Base-by-base conservation (phyloP, 1,140 invertebrate species). In the Dendroctonus ponderosae region DNA sequence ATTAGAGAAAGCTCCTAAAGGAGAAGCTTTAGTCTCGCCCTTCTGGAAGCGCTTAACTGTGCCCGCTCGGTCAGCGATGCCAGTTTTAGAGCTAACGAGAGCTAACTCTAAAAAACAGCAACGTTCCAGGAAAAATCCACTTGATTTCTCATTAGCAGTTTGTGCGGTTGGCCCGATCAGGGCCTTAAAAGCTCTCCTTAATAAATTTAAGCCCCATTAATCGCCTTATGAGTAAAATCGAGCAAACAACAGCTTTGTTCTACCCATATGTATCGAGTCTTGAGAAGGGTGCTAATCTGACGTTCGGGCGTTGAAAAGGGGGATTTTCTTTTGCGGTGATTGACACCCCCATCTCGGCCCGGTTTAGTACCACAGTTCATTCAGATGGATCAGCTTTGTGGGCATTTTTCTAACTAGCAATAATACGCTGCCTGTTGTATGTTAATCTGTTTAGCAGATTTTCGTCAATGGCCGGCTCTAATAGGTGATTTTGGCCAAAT, bases 351-450 rank as follows among this genome's bases (percentile, higher is more conserved):
- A 57, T 65, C 54, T 48, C 61, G 12, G 12, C 12, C 52, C 37
- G 37, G 38, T 52, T 62, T 62, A 52, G 51, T 63, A 63, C 41
- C 62, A 48, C 44, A 14, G 53, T 57, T 48, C 54, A 65, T 56
- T 65, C 62, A 57, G 5, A 15, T 50, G 57, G 53, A 65, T 65
- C 49, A 65, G 14, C 37, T 41, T 64, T 65, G 44, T 65, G 52
- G 43, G 62, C 43, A 57, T 42, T 56, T 50, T 9, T 65, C 11
- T 46, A 46, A 11, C 8, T 9, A 15, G 38, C 53, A 8, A 56
- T 56, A 56, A 56, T 56, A 56, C 53, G 53, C 70, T 75, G 37
- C 81, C 80, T 42, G 26, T 64, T 43, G 51, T 60, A 14, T 12
- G 26, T 37, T 57, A 37, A 60, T 37, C 26, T 57, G 40, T 44